These are phyloP conservation scores for Lacerta viridis DNA, from an alignment of 2,797 vertebrate genomes.

Conservation along the genomic window DNA sequence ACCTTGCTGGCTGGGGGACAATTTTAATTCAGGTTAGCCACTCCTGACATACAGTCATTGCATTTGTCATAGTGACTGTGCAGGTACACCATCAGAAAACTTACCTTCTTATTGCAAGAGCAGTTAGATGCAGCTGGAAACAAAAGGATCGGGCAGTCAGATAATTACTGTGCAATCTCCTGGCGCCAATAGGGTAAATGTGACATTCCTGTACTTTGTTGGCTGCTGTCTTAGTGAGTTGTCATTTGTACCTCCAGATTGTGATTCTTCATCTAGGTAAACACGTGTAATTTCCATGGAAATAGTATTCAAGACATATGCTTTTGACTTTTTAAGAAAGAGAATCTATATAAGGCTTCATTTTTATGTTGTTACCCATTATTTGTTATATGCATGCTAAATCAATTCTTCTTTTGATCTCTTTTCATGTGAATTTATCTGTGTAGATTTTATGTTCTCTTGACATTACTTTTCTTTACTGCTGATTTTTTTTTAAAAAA, in stretches of 20 bases:
- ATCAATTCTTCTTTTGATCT: constrained; percentile 50
- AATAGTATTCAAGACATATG: constrained; percentile 5
- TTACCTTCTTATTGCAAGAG: background rate
- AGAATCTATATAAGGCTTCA: background rate
- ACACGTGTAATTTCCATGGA: background rate
- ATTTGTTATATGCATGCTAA: constrained; percentile 41
- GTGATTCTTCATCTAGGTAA: background rate
- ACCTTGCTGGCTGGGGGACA: background rate
- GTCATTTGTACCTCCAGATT: background rate
- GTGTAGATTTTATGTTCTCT: constrained; percentile 64
- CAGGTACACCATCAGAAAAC: background rate
- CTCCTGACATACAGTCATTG: background rate
- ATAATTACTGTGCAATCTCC: background rate
- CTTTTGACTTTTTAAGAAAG: constrained; percentile 23
- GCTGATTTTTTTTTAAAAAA: constrained; percentile 30
- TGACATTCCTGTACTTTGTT: background rate
- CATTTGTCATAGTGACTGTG: background rate
- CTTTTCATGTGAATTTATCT: constrained; percentile 29
- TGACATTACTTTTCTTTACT: constrained; percentile 59
- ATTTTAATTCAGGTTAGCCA: background rate
- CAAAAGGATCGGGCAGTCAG: background rate
- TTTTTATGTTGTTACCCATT: constrained; percentile 12
- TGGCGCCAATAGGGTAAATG: background rate
- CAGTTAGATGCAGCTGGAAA: background rate
- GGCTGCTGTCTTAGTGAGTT: background rate